These are phyloP conservation scores for Nilaparvata lugens DNA, from an alignment of 1,140 invertebrate genomes.

Conservation along the genomic window DNA sequence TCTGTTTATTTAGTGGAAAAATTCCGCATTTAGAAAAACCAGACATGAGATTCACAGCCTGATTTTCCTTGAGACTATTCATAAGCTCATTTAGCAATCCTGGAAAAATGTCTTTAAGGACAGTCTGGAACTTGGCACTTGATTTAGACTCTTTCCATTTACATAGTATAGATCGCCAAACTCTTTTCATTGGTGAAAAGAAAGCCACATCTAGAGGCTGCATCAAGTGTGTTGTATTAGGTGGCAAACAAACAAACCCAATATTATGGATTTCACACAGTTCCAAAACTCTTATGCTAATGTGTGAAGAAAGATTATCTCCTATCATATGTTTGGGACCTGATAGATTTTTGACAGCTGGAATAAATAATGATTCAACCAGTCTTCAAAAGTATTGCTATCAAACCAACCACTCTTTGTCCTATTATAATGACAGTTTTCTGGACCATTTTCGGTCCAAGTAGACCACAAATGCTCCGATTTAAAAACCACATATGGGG, in stretches of 20 bases:
- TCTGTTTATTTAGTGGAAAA: background rate
- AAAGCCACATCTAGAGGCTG: conserved; percentile 35
- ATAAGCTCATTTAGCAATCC: too few relatives aligned
- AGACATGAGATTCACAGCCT: too few relatives aligned
- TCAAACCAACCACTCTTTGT: conserved; percentile 33
- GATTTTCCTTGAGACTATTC: too few relatives aligned
- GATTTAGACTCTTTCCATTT: conserved; percentile 23
- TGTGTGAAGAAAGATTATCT: conserved; percentile 35
- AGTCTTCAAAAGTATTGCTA: conserved; percentile 32
- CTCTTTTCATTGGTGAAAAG: conserved; percentile 30
- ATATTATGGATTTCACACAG: conserved; percentile 32
- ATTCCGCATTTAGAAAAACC: too few relatives aligned
- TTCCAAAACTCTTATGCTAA: conserved; percentile 29
- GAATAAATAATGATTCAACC: conserved; percentile 29
- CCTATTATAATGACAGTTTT: conserved; percentile 30
- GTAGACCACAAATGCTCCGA: conserved; percentile 30
- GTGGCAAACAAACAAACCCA: conserved; percentile 23
- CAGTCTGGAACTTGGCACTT: background rate
- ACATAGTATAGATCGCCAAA: conserved; percentile 29
- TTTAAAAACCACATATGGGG: conserved; percentile 30
- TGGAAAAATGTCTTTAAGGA: too few relatives aligned
- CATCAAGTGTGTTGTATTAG: conserved; percentile 32
- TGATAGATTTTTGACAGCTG: conserved; percentile 20
- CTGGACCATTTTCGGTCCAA: conserved; percentile 32
- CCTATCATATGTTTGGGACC: conserved; percentile 27